phyloP scores from a whole-genome alignment of 2,113 vertebrate genomes.

The Corythornis vintsioides region DNA sequence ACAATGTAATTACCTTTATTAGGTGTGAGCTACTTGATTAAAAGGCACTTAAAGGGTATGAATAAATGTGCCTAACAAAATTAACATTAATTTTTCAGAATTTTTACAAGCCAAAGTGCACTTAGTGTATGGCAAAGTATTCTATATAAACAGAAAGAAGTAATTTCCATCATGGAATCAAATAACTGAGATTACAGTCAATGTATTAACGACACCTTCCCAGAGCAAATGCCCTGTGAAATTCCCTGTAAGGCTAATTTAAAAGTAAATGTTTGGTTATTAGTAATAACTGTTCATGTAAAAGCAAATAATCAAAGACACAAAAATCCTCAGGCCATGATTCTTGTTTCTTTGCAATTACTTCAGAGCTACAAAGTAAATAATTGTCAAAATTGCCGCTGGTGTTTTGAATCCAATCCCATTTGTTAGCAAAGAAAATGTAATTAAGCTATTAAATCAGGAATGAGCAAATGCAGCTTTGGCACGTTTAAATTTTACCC shows the following conservation, averaged over 20 bases:
- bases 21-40: neutral
- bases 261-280: neutral
- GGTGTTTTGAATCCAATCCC: neutral
- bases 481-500: neutral
- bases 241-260: neutral
- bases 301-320: neutral
- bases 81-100: neutral
- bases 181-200: neutral
- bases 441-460: neutral
- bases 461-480: neutral
- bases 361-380: neutral
- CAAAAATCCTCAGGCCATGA: neutral
- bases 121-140: neutral
- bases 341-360: neutral
- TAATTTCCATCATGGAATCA: neutral
- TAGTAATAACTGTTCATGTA: neutral
- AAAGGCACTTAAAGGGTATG: neutral
- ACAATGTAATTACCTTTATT: neutral
- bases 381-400: neutral
- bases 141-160: neutral
- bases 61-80: neutral
- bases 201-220: neutral
- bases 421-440: neutral
- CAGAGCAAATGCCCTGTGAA: neutral
- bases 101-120: neutral